Evolutionary conservation across 2,888 invertebrate genomes (phyloP), one percentile per base, ranked within the genome.

Genomic region (Sympetrum striolatum): DNA sequence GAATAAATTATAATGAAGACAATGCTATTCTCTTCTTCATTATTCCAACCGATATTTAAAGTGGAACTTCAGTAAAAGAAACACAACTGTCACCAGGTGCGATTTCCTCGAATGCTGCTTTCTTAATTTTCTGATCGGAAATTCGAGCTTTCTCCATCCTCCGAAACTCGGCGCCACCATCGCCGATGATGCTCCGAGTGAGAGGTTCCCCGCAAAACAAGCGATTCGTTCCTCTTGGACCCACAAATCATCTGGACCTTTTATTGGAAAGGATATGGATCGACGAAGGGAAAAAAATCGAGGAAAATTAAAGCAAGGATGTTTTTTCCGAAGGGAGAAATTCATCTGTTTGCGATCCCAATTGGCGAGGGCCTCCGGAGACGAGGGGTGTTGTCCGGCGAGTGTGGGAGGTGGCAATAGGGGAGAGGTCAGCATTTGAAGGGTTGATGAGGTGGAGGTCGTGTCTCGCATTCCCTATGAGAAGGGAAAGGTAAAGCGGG

Each of bases 401-500:
- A n/a, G n/a, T n/a, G n/a, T n/a, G n/a, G n/a, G n/a, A 53, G 35
- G 12, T 48, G 18, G 5, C 15, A 15, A 12, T 22, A 3, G 37
- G 22, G 86, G 37, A 37, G 86, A 37, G 86, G 86, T 86, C 86
- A 60, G 35, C 64, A 35, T 37, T 73, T 39, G 60, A 86, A 64
- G 86, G 60, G 86, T 86, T 86, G 86, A 86, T 86, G 86, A 86
- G 64, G 60, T 14, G n/a, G 5, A 39, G 18, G 60, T n/a, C 86
- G 86, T 60, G 86, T 60, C 60, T n/a, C 22, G 86, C 86, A 86
- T 86, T 37, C 86, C 1, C 10, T 60, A 86, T 86, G 86, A 86
- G 86, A 14, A 31, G 64, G n/a, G 22, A 25, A 25, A 44, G 25
- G 25, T 64, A 53, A 60, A 22, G 58, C 0, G 10, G 31, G 48